These are phyloP conservation scores for Watsonalla binaria DNA, from an alignment of 2,888 invertebrate genomes.

Conservation along the genomic window DNA sequence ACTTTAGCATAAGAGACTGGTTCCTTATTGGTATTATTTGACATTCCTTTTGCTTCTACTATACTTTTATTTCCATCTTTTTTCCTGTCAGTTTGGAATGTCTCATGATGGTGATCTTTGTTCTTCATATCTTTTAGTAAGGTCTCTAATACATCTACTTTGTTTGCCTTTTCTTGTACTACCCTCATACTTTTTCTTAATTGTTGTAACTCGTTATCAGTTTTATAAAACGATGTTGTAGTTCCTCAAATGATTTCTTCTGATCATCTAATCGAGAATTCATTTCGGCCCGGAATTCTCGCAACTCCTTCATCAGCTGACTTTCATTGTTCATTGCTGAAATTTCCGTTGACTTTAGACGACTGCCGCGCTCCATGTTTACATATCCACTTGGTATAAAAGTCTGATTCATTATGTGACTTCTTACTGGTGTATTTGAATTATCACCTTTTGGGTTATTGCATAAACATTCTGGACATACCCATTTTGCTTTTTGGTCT, in stretches of 20 bases:
- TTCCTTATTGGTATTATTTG: constrained; percentile 6
- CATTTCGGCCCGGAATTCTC: constrained; percentile 13
- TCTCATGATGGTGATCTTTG: too few relatives aligned
- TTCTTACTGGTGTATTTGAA: neutral
- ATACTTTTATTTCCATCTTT: too few relatives aligned
- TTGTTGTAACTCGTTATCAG: constrained; percentile 8
- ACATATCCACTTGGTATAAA: constrained; percentile 3
- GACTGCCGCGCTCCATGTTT: constrained; percentile 8
- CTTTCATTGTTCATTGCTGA: constrained; percentile 4
- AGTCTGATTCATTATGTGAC: neutral
- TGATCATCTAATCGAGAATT: constrained; percentile 8
- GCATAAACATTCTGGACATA: neutral
- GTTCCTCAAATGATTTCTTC: constrained; percentile 5
- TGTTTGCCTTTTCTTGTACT: constrained; percentile 13
- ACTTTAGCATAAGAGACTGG: neutral
- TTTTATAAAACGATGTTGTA: constrained; percentile 10
- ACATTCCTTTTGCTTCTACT: neutral
- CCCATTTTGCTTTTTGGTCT: neutral
- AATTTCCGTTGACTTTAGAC: constrained; percentile 2
- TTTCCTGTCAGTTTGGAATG: too few relatives aligned
- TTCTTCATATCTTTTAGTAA: too few relatives aligned
- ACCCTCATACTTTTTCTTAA: constrained; percentile 11
- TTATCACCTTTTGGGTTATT: neutral
- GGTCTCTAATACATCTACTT: constrained; percentile 12
- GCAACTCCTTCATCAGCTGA: too few relatives aligned